phyloP scores from a whole-genome alignment of 2,797 vertebrate species.

The Girardinus metallicus region DNA sequence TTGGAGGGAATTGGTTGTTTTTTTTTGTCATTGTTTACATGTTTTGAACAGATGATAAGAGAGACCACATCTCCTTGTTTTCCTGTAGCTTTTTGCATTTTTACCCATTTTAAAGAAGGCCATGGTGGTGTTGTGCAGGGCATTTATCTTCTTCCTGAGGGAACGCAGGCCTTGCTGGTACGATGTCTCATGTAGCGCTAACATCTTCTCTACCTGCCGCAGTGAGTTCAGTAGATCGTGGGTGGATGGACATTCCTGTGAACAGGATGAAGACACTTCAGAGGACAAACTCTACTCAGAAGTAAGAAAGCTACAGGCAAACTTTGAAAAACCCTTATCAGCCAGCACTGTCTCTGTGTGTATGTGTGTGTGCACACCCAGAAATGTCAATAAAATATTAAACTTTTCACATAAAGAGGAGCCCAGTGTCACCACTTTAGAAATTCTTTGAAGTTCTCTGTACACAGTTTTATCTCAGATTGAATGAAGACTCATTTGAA shows the following conservation, averaged over 20 bases:
- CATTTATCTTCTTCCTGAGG: constrained; percentile 81
- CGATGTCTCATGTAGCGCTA: constrained; percentile 81
- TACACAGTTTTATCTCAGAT: not conserved
- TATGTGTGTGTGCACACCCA: not conserved
- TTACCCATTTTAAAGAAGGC: constrained; percentile 45
- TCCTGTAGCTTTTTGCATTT: constrained; percentile 34
- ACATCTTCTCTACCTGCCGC: constrained; percentile 84
- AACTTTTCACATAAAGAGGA: not conserved
- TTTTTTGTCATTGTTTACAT: not conserved
- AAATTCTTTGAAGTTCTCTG: too few relatives aligned
- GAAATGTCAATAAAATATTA: not conserved
- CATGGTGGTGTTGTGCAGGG: constrained; percentile 78
- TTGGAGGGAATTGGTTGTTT: not conserved
- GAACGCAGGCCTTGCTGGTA: constrained; percentile 74
- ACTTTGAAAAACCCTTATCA: not conserved
- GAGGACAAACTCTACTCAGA: not conserved
- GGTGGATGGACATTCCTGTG: constrained; percentile 81
- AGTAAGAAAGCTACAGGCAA: not conserved
- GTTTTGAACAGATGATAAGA: not conserved
- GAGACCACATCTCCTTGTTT: not conserved
- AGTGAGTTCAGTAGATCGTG: constrained; percentile 74
- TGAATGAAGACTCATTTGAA: not conserved
- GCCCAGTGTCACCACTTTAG: too few relatives aligned
- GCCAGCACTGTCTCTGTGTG: not conserved
- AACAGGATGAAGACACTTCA: not conserved